Base-by-base conservation (phyloP, 2,888 invertebrate genomes). In the Tetranychus piercei region DNA sequence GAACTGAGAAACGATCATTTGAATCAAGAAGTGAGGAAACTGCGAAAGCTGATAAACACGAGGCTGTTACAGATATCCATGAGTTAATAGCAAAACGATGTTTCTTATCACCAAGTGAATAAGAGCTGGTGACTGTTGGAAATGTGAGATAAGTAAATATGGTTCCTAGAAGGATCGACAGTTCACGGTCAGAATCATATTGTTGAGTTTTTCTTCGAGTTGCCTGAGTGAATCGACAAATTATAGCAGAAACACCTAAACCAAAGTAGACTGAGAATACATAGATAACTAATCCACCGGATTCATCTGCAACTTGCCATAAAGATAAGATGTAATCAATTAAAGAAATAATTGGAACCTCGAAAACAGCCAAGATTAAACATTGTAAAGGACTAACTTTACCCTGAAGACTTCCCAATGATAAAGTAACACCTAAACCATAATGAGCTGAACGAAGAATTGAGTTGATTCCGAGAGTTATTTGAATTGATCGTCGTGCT, bases 341-440 rank as follows among this genome's bases (percentile, higher is more conserved):
- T 18, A 72, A 9, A n/a, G 44, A 72, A 6, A 72, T 44, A 6
- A 72, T n/a, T 34, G 72, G 72, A 20, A 69, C 69, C 44, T 72
- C 18, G 11, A 72, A 15, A 44, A 23, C n/a, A 5, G 72, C 72
- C 72, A 72, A 34, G 4, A n/a, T 45, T n/a, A 72, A 9, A 43
- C n/a, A 44, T 72, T 72, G 72, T 20, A 72, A 18, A 18, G 72
- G 45, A 34, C 72, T 44, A n/a, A 72, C 9, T 72, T 34, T 72
- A 43, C 72, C 43, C n/a, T 72, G 72, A 20, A 72, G 69, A 11
- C 20, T 20, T 23, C 69, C 72, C 22, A 20, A 1, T 23, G 45
- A 20, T n/a, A 72, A 15, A 43, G 43, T 20, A 43, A 72, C 45
- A n/a, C 20, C 44, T 69, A 23, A 23, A 23, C 22, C 69, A 20